Evolutionary conservation across 2,113 vertebrate species (phyloP), one percentile per base, ranked within the genome.

Genomic region (Bucco capensis): DNA sequence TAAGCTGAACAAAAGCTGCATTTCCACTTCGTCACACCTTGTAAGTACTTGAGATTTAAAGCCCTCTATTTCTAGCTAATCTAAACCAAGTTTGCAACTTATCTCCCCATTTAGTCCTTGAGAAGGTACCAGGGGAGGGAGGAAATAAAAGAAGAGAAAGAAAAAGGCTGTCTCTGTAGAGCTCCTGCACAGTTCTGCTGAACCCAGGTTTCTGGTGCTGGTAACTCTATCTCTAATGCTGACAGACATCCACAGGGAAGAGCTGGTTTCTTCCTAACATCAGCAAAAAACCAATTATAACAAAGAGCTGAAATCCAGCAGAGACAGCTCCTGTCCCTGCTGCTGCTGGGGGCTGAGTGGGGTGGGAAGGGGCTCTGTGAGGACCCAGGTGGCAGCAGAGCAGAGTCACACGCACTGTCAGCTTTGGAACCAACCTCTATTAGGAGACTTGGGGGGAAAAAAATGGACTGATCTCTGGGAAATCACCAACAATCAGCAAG

Each of bases 1-100:
- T 97, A 97, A 88, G 85, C 73, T 33, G 79, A 96, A 96, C 94
- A 96, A 96, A 96, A 91, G 91, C 89, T 94, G 89, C 73, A 94
- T 96, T 97, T 96, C 92, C 87, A 94, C 90, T 96, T 96, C 94
- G 94, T 97, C 96, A 97, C 93, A 94, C 94, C 95, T 95, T 93
- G 91, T 96, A 96, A 96, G 60, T 89, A 91, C 85, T 96, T 94
- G 83, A 96, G 94, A 91, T 96, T 95, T 96, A 96, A 95, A 95
- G 25, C 79, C 82, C 89, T 93, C 80, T 88, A 93, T 94, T 94
- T 94, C 93, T 75, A 72, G 84, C 92, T 95, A 95, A 96, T 96
- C 94, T 96, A 96, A 95, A 94, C 80, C 60, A 75, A 90, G 72
- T 95, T 92, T 82, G 88, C 90, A 93, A 96, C 65, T 93, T 96